Evolutionary conservation across 2,888 invertebrate genomes (phyloP), one percentile per base, ranked within the genome.

Genomic region (Spodoptera littoralis): DNA sequence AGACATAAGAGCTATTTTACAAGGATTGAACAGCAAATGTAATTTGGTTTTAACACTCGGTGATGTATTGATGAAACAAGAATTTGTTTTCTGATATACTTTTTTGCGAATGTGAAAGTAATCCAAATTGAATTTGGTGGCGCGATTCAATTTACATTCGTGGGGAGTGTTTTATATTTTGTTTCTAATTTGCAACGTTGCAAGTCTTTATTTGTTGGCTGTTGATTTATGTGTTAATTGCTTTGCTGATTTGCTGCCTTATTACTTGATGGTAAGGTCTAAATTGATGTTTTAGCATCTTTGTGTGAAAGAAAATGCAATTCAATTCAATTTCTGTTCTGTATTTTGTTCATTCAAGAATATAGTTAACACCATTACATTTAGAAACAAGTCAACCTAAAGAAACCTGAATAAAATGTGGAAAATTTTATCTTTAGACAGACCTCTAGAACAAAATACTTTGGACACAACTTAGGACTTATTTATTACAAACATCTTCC

Each of bases 51-150:
- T 58, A 55, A 71, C 18, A 42, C 13, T 27, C 57, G 65, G 65
- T 76, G 66, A 67, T 79, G 73, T 79, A 78, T 76, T 77, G 75
- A 72, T 72, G 64, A 72, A 70, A 76, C 70, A 80, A 68, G 73
- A 77, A 74, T 78, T 81, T 75, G 69, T 76, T 77, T 36, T 77
- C 64, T 52, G 43, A 56, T 68, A 71, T 67, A 69, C 75, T 78
- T 79, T 82, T 78, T 81, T 77, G 70, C 60, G 62, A 81, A 77
- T 78, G 74, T 78, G 74, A 77, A 79, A 75, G 79, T 84, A 85
- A 85, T 84, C 84, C 81, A 79, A 85, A 86, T 83, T 82, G 84
- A 82, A 83, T 86, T 83, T 71, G 70, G 73, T 65, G 68, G 65
- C 76, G 73, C 76, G 80, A 83, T 79, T 80, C 76, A 82, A 84